Evolutionary conservation across 2,797 vertebrate species (phyloP).

Genomic region (Gymnothorax reevesii): DNA sequence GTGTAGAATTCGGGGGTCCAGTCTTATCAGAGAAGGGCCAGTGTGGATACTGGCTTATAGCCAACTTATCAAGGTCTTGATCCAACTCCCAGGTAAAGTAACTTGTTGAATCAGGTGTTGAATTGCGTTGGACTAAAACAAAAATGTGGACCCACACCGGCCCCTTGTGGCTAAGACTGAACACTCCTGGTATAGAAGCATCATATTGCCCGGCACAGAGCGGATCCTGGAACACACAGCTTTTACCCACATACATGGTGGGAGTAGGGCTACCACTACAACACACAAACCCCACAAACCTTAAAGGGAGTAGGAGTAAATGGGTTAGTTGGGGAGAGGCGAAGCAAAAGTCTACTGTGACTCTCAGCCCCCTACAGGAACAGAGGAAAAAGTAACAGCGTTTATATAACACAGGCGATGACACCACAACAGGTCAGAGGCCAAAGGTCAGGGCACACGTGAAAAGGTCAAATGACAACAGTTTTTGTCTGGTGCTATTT

Average conservation of each 20-base stretch:
- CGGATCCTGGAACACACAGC: background rate
- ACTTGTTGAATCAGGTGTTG: no score
- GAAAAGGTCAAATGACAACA: no score
- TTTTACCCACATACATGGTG: constrained; percentile 42
- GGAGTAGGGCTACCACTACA: constrained; percentile 29
- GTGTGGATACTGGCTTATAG: no score
- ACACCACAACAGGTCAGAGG: constrained; percentile 1
- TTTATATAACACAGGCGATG: constrained; percentile 32
- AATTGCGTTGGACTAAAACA: no score
- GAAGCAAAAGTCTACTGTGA: constrained; percentile 88
- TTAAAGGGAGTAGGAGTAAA: constrained; percentile 98
- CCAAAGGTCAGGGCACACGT: background rate
- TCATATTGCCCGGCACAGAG: background rate
- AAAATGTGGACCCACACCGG: background rate
- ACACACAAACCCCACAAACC: constrained; percentile 83
- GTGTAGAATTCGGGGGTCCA: no score
- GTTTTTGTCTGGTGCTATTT: no score
- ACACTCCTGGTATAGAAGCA: background rate
- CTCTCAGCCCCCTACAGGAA: constrained; percentile 88
- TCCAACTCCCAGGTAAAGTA: no score
- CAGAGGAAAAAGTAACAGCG: constrained; percentile 78
- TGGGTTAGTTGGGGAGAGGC: constrained; percentile 94
- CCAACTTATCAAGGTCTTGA: no score
- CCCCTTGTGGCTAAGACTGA: background rate
- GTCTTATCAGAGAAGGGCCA: no score